Evolutionary conservation across 2,113 vertebrate genomes (phyloP), one percentile per base, ranked within the genome.

Genomic region (Zapus hudsonius): DNA sequence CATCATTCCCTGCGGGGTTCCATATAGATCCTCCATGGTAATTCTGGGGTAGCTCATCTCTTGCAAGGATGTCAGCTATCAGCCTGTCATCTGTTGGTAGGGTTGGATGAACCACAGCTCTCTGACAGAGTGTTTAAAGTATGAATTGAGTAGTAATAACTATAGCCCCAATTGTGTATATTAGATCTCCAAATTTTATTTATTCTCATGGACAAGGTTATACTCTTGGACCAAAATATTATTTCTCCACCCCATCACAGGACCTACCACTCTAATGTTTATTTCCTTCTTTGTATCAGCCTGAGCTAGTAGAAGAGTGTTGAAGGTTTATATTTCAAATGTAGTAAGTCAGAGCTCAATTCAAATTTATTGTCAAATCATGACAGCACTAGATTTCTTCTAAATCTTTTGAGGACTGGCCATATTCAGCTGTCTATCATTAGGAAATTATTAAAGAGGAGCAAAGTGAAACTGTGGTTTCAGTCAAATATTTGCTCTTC

Each of bases 281-380:
- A 52, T 55, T 76, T 63, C 67, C 66, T 38, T 12, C 80, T 92
- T 78, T 67, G 63, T 95, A 59, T 73, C 93, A 84, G 61, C 92
- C 0, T 59, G 7, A 36, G 27, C 31, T 4, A 5, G 7, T 66
- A 79, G 69, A 5, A 13, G 66, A 76, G 66, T 74, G 84, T 38
- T 94, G 64, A 93, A 87, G 67, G 66, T 25, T 91, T 95, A 64
- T 96, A 96, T 93, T 96, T 87, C 69, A 94, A 92, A 97, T 87
- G 72, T 88, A 92, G 31, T 42, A 93, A 94, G 2, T 86, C 59
- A 94, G 72, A 87, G 90, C 69, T 44, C 33, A 52, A 76, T 86
- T 89, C 83, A 86, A 94, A 95, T 67, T 88, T 44, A 93, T 7
- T 88, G 84, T 96, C 79, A 92, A 47, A 70, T 66, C 36, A 57